These are phyloP conservation scores for Ceratotherium simum DNA, from an alignment of 2,113 vertebrate species.

Conservation along the genomic window DNA sequence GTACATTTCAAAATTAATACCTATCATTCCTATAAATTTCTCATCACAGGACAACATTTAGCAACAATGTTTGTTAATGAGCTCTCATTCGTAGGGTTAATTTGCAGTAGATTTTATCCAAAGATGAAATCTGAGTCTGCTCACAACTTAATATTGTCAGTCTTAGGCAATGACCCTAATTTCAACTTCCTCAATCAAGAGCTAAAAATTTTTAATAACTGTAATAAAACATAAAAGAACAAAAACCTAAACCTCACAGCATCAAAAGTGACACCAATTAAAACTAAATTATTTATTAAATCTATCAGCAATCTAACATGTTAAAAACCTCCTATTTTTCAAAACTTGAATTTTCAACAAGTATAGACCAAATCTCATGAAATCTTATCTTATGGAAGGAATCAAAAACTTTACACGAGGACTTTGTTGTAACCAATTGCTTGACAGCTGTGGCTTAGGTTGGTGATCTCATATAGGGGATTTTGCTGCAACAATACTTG, in stretches of 20 bases:
- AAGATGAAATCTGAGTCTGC: neutral
- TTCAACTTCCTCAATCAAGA: slow-evolving; percentile 34
- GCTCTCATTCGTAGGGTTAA: neutral
- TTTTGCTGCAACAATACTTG: neutral
- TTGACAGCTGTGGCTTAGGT: neutral
- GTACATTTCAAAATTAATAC: slow-evolving; percentile 16
- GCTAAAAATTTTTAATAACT: slow-evolving; percentile 17
- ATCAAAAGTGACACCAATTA: slow-evolving; percentile 36
- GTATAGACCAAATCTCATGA: neutral
- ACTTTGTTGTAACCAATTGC: neutral
- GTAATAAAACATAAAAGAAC: neutral
- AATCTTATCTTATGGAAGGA: neutral
- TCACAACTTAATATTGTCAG: neutral
- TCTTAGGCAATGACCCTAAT: slow-evolving; percentile 34
- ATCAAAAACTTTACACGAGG: neutral
- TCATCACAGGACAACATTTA: neutral
- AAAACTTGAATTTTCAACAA: slow-evolving; percentile 49
- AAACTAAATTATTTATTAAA: slow-evolving; percentile 34
- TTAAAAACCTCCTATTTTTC: neutral
- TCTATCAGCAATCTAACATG: neutral
- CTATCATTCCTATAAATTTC: neutral
- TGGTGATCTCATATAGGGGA: neutral
- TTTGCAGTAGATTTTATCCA: slow-evolving; percentile 30
- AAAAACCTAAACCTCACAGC: slow-evolving; percentile 4
- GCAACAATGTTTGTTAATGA: slow-evolving; percentile 13